Base-by-base conservation (phyloP, 92 coral and sea anemone species). In the Chrysogorgia sp. region DNA sequence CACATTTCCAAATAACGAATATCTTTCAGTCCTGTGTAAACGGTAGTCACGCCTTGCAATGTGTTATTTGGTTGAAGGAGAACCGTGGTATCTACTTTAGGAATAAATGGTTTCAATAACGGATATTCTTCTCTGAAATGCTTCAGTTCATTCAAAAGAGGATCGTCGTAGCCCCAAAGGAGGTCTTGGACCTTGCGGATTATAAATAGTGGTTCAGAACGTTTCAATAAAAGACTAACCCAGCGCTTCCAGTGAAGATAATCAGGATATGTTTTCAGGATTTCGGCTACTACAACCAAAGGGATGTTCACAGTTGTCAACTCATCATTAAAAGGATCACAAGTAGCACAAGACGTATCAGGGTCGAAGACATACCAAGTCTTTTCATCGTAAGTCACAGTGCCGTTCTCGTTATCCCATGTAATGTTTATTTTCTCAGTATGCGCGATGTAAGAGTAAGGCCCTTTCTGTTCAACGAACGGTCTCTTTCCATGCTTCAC, bases 141-240 rank as follows among this genome's bases (percentile, higher is more conserved):
- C 72, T 58, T 84, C 10, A 86, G 28, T 32, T 83, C 26, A 19
- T 81, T 71, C 30, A 89, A 89, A 14, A 72, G 76, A 21, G 97
- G 92, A 58, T 90, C 97, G 59, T 74, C 41, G 63, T 90, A 92
- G 4, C 97, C 97, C 87, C 92, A 92, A 20, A 92, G 67, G 1
- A 92, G n/a, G 35, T 92, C 96, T 4, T 86, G 86, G 12, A 90
- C 96, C 1, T 86, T 86, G 23, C 41, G 66, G n/a, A 58, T 89
- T 75, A 82, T 86, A 43, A 92, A 83, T 64, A 92, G 67, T 13
- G 72, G 49, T 25, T 89, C 92, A n/a, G 81, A 84, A n/a, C 47
- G 30, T 3, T 48, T 66, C 34, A 88, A 85, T 9, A 88, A 29
- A 7, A 82, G 72, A 64, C 83, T 71, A 52, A 85, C 76, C 13